These are phyloP conservation scores for Cloeon dipterum DNA, from an alignment of 2,888 invertebrate species.

Conservation along the genomic window DNA sequence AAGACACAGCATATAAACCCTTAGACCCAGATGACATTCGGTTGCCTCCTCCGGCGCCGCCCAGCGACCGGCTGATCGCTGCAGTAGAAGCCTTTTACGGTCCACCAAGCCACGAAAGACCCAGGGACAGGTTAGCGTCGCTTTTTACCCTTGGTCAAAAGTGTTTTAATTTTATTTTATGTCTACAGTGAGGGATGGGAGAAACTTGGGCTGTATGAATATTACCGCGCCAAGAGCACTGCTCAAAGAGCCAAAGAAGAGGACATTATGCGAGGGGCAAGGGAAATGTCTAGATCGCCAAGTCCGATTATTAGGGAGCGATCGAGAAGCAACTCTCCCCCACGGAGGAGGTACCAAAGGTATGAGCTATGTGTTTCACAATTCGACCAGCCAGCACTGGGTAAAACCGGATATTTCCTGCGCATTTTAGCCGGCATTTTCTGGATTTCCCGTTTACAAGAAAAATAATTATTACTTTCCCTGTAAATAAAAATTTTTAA, in stretches of 20 bases:
- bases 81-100: conserved; percentile 95
- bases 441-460: too few relatives aligned
- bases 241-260: conserved; percentile 76
- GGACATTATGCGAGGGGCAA: conserved; percentile 43
- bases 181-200: conserved; percentile 79
- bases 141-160: conserved; percentile 3
- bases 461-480: too few relatives aligned
- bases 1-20: conserved; percentile 74
- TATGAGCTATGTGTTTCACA: too few relatives aligned
- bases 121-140: conserved; percentile 59
- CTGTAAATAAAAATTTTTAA: too few relatives aligned
- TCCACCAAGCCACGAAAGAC: conserved; percentile 81
- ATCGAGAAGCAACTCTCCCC: conserved; percentile 44
- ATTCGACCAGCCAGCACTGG: too few relatives aligned
- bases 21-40: conserved; percentile 77
- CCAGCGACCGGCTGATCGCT: conserved; percentile 73
- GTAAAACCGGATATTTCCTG: too few relatives aligned
- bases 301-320: conserved; percentile 54
- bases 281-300: conserved; percentile 45
- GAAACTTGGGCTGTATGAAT: conserved; percentile 89
- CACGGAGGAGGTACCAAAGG: conserved; percentile 41
- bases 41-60: conserved; percentile 85
- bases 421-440: too few relatives aligned
- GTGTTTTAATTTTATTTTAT: conserved; percentile 1
- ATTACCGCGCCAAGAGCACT: conserved; percentile 86